Base-by-base conservation (phyloP, 2,797 vertebrate genomes). In the Phoxinus dragarum region DNA sequence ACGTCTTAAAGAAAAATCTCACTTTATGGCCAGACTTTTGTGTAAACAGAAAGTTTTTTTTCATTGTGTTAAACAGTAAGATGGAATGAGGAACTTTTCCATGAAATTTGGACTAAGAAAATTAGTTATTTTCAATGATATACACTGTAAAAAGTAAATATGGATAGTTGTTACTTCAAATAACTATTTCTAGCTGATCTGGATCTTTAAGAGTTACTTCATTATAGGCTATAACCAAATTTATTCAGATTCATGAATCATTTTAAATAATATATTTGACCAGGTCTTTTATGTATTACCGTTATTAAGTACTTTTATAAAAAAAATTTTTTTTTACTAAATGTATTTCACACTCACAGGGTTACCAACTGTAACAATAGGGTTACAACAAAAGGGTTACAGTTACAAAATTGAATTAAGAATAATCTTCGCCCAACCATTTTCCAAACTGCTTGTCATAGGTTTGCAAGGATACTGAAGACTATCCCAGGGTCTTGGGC, bases 1-100 rank as follows among this genome's bases (percentile, higher is more conserved):
- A 89, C 47, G 82, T 91, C 93, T 94, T 95, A 93, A 94, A 90
- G 90, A 74, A 74, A 84, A 79, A 82, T 36, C 67, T 79, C 80
- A 64, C 61, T 68, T 85, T 56, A 3, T 49, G 19, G 71, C 56
- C 56, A 17, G 49, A 81, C 8, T 10, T 54, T 71, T 9, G 67
- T 81, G 82, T 78, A 86, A 85, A 75, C 6, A 36, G 83, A 31
- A 47, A 27, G 23, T 27, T 12, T 72, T 73, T 76, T 36, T 10
- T 23, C 49, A 44, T 42, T 44, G 3, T 47, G 12, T 49, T 75
- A 52, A 80, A 83, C 61, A 75, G 16, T 38, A 84, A 42, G 27
- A n/a, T 59, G 11, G 3, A 72, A 61, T 56, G 27, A n/a, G 1
- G 31, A 47, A 49, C 64, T 78, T 86, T 85, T 85, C 40, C 71